phyloP scores from a whole-genome alignment of 2,888 invertebrate species.

The Tribolium freemani region DNA sequence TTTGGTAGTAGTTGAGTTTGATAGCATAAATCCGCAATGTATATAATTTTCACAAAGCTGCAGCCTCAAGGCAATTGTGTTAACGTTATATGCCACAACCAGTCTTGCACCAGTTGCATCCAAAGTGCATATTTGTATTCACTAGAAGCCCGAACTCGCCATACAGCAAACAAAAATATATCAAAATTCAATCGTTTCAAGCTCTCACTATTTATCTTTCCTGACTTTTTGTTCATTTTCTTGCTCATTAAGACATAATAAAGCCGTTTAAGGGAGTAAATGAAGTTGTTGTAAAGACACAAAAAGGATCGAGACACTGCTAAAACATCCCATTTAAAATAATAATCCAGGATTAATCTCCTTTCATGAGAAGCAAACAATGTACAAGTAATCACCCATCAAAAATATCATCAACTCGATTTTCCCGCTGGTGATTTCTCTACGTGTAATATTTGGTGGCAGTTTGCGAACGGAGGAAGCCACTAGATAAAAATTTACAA shows the following conservation, averaged over 20 bases:
- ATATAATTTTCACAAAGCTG: not conserved
- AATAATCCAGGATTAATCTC: not conserved
- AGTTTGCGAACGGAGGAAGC: slow-evolving; percentile 3
- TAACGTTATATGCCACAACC: not conserved
- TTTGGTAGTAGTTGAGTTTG: not conserved
- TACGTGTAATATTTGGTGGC: not conserved
- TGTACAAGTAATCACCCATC: not conserved
- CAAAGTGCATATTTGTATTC: not conserved
- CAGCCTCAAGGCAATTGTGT: not conserved
- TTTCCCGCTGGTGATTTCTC: not conserved
- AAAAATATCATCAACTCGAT: not conserved
- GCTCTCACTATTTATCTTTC: not conserved
- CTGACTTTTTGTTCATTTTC: not conserved
- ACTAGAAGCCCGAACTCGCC: not conserved
- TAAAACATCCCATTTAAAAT: not conserved
- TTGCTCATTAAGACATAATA: not conserved
- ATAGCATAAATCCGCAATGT: not conserved
- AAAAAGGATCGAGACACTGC: not conserved
- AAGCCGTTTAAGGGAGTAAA: not conserved
- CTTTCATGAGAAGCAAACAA: not conserved
- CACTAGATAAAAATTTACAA: slow-evolving; percentile 37
- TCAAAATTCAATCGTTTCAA: not conserved
- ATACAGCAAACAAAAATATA: not conserved
- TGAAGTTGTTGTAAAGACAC: not conserved
- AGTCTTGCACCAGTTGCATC: not conserved